These are phyloP conservation scores for Eolophus roseicapilla DNA, from an alignment of 2,113 vertebrate genomes.

Conservation along the genomic window DNA sequence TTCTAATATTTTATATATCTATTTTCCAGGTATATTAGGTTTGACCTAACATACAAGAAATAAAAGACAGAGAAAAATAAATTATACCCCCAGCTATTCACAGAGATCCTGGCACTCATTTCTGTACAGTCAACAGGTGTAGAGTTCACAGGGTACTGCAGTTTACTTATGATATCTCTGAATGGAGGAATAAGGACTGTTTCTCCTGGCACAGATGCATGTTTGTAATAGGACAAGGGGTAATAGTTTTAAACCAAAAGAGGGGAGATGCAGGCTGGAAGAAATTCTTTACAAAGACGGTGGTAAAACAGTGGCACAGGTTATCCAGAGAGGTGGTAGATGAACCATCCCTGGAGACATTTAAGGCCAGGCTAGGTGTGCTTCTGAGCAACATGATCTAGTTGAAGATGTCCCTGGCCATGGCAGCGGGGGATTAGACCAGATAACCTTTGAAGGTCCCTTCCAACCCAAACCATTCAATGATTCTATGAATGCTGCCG, in stretches of 20 bases:
- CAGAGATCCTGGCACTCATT: neutral
- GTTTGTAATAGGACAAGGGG: neutral
- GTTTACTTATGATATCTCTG: neutral
- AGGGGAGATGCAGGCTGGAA: neutral
- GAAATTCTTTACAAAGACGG: neutral
- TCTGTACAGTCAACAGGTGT: neutral
- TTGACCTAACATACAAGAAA: conserved; percentile 50
- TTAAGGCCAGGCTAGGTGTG: neutral
- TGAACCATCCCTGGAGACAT: neutral
- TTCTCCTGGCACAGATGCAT: neutral
- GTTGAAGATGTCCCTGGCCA: neutral
- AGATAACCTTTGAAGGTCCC: neutral
- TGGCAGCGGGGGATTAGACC: neutral
- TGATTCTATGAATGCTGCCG: neutral
- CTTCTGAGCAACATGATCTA: neutral
- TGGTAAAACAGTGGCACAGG: neutral
- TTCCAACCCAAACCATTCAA: neutral
- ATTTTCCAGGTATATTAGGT: conserved; percentile 19
- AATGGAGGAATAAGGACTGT: neutral
- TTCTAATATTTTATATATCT: neutral
- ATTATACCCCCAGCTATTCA: conserved; percentile 22
- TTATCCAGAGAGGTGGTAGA: neutral
- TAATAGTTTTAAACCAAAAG: neutral
- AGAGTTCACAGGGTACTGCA: conserved; percentile 33
- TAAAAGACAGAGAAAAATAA: conserved; percentile 46